These are phyloP conservation scores for Chaetorhynchus papuensis DNA, from an alignment of 2,113 vertebrate genomes.

Conservation along the genomic window DNA sequence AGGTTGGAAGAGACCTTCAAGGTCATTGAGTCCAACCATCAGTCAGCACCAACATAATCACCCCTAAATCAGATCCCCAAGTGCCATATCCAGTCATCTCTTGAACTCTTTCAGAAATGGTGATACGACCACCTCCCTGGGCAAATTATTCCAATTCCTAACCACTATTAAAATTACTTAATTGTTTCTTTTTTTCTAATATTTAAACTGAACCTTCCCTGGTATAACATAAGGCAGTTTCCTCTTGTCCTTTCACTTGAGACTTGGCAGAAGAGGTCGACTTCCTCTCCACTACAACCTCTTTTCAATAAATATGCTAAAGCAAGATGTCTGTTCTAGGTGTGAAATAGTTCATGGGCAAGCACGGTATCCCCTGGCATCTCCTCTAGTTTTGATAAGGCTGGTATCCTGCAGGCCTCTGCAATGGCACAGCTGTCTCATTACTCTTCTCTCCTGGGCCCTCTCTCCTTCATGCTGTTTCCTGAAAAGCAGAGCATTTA, in stretches of 20 bases:
- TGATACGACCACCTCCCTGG: no score
- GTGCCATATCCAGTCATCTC: background rate
- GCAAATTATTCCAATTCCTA: background rate
- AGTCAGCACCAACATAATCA: background rate
- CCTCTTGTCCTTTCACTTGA: background rate
- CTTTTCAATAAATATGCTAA: background rate
- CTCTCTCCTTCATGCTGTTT: background rate
- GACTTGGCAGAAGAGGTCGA: background rate
- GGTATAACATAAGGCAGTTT: accelerated
- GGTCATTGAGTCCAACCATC: accelerated
- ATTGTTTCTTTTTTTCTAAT: background rate
- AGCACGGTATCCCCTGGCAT: background rate
- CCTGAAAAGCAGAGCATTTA: background rate
- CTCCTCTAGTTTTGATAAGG: background rate
- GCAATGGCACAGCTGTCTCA: background rate
- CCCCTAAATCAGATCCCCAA: background rate
- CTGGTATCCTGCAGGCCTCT: background rate
- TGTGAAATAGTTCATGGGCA: background rate
- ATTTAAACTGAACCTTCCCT: background rate
- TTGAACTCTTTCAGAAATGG: background rate
- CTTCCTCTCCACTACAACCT: background rate
- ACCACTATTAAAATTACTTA: background rate
- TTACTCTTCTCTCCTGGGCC: background rate
- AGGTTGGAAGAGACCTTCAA: background rate
- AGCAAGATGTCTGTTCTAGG: background rate